Evolutionary conservation across 1,140 invertebrate genomes (phyloP).

Genomic region (Atta texana): DNA sequence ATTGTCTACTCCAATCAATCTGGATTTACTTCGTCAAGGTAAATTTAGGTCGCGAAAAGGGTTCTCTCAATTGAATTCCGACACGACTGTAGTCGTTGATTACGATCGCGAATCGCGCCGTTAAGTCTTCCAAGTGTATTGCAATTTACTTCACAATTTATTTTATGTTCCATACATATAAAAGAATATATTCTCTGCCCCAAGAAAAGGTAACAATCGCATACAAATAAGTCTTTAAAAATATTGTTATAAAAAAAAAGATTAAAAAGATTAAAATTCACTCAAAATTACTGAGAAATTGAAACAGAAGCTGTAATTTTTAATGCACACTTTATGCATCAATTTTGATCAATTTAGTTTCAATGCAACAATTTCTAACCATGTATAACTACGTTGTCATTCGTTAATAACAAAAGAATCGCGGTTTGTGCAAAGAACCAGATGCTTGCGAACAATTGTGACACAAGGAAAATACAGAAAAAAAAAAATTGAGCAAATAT

Average conservation of each 20-base stretch:
- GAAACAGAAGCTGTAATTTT: background rate
- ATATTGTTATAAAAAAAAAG: background rate
- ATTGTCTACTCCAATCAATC: constrained; percentile 59
- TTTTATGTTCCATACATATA: background rate
- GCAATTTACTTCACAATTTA: constrained; percentile 8
- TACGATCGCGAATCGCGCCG: constrained; percentile 38
- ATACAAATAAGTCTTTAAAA: background rate
- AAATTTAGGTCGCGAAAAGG: constrained; percentile 55
- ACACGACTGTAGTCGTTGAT: constrained; percentile 37
- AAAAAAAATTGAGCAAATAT: background rate
- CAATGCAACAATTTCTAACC: background rate
- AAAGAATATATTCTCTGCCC: background rate
- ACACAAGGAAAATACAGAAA: background rate
- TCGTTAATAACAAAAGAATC: constrained; percentile 3
- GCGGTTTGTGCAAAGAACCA: background rate
- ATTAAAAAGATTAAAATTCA: background rate
- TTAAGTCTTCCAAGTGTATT: constrained; percentile 22
- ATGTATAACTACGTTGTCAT: background rate
- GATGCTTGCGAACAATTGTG: background rate
- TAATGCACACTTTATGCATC: background rate
- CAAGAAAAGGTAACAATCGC: too few relatives aligned
- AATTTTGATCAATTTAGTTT: background rate
- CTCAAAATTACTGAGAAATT: background rate
- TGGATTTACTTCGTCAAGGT: constrained; percentile 62
- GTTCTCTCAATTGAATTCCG: constrained; percentile 41